Evolutionary conservation across 2,797 vertebrate genomes (phyloP).

Genomic region (Parambassis ranga): DNA sequence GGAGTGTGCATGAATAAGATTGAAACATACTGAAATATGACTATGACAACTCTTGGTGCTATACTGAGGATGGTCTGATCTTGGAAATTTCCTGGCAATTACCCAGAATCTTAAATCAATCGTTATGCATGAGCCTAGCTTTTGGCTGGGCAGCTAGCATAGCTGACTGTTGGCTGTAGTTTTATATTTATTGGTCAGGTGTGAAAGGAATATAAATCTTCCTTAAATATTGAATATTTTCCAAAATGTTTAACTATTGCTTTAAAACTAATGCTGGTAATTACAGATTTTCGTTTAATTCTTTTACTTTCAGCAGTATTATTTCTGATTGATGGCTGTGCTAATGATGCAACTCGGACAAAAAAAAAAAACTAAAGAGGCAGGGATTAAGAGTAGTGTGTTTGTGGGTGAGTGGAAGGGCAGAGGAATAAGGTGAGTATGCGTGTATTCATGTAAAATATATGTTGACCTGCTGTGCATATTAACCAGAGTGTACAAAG

Average conservation of each 20-base stretch:
- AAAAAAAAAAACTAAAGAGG: constrained; percentile 1
- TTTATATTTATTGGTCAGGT: not conserved
- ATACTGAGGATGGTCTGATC: too few species aligned
- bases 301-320: not conserved
- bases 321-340: not conserved
- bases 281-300: too few species aligned
- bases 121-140: too few species aligned
- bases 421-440: not conserved
- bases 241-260: not conserved
- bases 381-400: not conserved
- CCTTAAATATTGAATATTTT: not conserved
- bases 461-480: constrained; percentile 27
- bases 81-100: too few species aligned
- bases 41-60: too few species aligned
- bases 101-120: too few species aligned
- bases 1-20: too few species aligned
- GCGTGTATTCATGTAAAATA: not conserved
- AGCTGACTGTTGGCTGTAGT: not conserved
- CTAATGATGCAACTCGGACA: not conserved
- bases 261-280: not conserved
- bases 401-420: not conserved
- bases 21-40: too few species aligned
- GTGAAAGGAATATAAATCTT: not conserved
- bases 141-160: not conserved
- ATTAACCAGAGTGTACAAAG: constrained; percentile 28